A percentile compares a stretch with the other conserved stretches of the same genome.
Evolutionary conservation across 2,888 invertebrate genomes (phyloP).

Genomic region (Drosophila tanythrix): DNA sequence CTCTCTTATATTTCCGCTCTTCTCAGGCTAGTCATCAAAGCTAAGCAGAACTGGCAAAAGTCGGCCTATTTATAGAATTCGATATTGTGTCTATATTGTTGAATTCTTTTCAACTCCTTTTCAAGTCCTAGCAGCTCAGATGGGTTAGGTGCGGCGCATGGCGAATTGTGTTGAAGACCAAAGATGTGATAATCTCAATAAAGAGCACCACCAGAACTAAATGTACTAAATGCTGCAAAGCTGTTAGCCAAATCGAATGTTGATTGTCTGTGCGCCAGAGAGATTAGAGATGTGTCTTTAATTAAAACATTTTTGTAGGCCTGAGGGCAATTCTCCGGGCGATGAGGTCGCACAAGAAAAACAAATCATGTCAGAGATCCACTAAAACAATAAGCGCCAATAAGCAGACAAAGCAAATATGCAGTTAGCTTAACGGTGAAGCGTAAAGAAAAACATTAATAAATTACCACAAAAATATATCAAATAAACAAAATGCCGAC

Average conservation of each 20-base stretch:
- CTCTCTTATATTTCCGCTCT: background rate
- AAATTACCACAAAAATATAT: constrained; percentile 47
- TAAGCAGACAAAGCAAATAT: constrained; percentile 77
- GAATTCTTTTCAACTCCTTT: constrained; percentile 14
- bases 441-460: constrained; percentile 75
- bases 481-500: constrained; percentile 30
- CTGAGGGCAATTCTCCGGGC: background rate
- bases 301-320: constrained; percentile 55
- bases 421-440: constrained; percentile 80
- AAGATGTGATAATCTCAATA: constrained; percentile 29
- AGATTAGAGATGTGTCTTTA: constrained; percentile 26
- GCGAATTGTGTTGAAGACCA: constrained; percentile 2
- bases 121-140: background rate
- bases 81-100: constrained; percentile 8
- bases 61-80: background rate
- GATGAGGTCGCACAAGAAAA: constrained; percentile 40
- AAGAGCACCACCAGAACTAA: constrained; percentile 8
- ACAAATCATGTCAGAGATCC: constrained; percentile 73
- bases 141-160: background rate
- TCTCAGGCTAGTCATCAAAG: background rate
- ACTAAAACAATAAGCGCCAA: constrained; percentile 75
- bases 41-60: background rate
- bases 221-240: constrained; percentile 21
- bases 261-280: background rate
- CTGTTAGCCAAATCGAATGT: constrained; percentile 38